A percentile compares a stretch with the other conserved stretches of the same genome.
phyloP scores from a whole-genome alignment of 2,113 vertebrate genomes.

The Pao palembangensis region DNA sequence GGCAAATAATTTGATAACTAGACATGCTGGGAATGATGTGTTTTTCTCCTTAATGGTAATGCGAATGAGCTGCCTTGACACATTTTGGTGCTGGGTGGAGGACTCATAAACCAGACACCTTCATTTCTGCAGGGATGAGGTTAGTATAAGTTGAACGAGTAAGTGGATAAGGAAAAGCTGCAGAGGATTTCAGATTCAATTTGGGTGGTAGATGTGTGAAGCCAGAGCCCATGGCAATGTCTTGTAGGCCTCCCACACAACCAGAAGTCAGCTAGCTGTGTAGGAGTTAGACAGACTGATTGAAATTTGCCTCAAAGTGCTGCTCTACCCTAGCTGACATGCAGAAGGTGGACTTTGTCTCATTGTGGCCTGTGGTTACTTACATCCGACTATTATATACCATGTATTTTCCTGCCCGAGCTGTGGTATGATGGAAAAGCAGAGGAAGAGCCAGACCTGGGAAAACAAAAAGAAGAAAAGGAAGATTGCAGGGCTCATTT shows the following conservation, averaged over 20 bases:
- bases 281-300: conserved; percentile 62
- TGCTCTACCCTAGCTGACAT: conserved; percentile 47
- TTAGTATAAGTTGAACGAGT: conserved; percentile 20
- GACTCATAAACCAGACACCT: conserved; percentile 23
- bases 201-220: conserved; percentile 54
- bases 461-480: not conserved
- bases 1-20: conserved; percentile 36
- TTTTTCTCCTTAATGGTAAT: conserved; percentile 42
- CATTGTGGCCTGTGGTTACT: conserved; percentile 26
- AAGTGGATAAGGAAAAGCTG: conserved; percentile 28
- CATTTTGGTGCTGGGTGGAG: not conserved
- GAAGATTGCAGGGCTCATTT: not conserved
- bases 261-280: conserved; percentile 54
- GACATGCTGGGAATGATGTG: conserved; percentile 56
- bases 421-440: not conserved
- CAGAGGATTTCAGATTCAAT: conserved; percentile 44
- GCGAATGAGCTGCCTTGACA: conserved; percentile 12
- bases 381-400: conserved; percentile 13
- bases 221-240: conserved; percentile 52
- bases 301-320: conserved; percentile 57
- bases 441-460: not conserved
- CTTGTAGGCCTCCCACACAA: conserved; percentile 67
- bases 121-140: conserved; percentile 20
- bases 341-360: conserved; percentile 36
- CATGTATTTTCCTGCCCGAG: conserved; percentile 9